phyloP scores from a whole-genome alignment of 2,797 vertebrate genomes.

The Aeoliscus strigatus region DNA sequence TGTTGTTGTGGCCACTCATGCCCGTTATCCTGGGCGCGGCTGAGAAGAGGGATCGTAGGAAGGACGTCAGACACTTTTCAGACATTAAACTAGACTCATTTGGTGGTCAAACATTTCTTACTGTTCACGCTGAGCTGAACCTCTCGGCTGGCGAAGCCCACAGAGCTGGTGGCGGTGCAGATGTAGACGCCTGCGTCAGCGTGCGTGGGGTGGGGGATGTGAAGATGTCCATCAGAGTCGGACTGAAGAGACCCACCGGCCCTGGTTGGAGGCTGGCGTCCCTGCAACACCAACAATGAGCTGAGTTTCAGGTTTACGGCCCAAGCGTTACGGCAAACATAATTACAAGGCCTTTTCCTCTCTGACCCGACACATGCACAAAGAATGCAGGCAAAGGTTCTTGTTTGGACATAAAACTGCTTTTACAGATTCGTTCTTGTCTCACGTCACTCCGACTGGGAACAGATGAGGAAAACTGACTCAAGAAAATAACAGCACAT shows the following conservation, averaged over 20 bases:
- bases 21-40: constrained; percentile 81
- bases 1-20: constrained; percentile 38
- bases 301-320: constrained; percentile 30
- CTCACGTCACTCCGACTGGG: too few relatives aligned
- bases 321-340: constrained; percentile 45
- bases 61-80: too few relatives aligned
- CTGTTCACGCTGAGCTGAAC: constrained; percentile 86
- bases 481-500: too few relatives aligned
- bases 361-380: constrained; percentile 16
- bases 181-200: constrained; percentile 80
- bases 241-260: constrained; percentile 52
- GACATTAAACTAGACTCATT: too few relatives aligned
- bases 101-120: constrained; percentile 51
- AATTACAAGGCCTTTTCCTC: constrained; percentile 44
- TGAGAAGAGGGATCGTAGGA: constrained; percentile 43
- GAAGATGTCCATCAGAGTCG: constrained; percentile 71
- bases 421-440: constrained; percentile 66
- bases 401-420: constrained; percentile 57
- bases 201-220: constrained; percentile 67
- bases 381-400: constrained; percentile 19
- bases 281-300: too few relatives aligned
- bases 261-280: constrained; percentile 58
- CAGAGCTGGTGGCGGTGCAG: constrained; percentile 84
- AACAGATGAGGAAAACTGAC: too few relatives aligned
- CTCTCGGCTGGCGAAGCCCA: constrained; percentile 82